A percentile compares a stretch with the other conserved stretches of the same genome.
Evolutionary conservation across 2,113 vertebrate species (phyloP).

Genomic region (Gambusia holbrooki): DNA sequence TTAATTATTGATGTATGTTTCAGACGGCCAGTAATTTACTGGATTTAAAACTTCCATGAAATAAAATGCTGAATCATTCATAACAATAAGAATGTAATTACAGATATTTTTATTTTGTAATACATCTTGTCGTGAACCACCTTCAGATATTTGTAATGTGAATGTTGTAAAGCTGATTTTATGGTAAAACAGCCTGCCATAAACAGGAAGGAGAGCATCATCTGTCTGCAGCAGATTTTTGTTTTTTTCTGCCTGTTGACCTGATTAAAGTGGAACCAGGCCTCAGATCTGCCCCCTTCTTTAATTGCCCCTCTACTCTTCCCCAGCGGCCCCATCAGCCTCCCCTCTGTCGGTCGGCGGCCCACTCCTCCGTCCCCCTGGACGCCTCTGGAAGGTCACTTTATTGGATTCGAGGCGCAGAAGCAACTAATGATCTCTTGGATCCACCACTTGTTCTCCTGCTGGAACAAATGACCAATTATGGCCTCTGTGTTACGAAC

Average conservation of each 20-base stretch:
- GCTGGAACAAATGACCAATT: slow-evolving; percentile 63
- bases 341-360: slow-evolving; percentile 74
- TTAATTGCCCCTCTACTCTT: slow-evolving; percentile 75
- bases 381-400: slow-evolving; percentile 74
- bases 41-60: too few relatives aligned
- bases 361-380: slow-evolving; percentile 63
- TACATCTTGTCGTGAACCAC: too few relatives aligned
- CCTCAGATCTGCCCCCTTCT: slow-evolving; percentile 32
- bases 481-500: slow-evolving; percentile 4
- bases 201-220: too few relatives aligned
- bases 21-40: too few relatives aligned
- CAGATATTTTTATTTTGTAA: too few relatives aligned
- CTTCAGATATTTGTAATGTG: too few relatives aligned
- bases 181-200: too few relatives aligned
- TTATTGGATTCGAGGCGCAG: slow-evolving; percentile 70
- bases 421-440: slow-evolving; percentile 50
- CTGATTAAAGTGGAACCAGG: slow-evolving; percentile 31
- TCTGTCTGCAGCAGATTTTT: background rate
- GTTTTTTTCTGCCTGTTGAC: slow-evolving; percentile 16
- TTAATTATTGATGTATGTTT: too few relatives aligned
- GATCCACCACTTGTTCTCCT: slow-evolving; percentile 3
- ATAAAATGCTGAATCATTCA: too few relatives aligned
- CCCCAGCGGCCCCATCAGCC: slow-evolving; percentile 70
- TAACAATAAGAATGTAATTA: too few relatives aligned
- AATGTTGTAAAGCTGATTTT: too few relatives aligned